Evolutionary conservation across 2,113 vertebrate genomes (phyloP).

Genomic region (Nematolebias whitei): DNA sequence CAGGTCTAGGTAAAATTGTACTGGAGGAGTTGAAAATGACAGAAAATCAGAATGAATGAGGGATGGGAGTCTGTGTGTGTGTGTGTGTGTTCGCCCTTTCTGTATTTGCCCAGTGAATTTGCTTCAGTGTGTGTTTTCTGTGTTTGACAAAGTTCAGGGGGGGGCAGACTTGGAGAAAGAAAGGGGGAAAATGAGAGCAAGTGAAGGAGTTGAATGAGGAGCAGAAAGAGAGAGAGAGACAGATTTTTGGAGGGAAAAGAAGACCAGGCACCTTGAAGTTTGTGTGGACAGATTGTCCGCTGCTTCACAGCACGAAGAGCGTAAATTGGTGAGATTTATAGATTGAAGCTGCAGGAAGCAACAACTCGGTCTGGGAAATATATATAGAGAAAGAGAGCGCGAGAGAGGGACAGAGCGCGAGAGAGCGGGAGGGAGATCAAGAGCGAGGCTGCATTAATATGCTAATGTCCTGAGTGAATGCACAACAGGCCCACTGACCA

Average conservation of each 20-base stretch:
- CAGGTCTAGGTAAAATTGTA: constrained; percentile 45
- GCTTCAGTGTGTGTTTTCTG: constrained; percentile 58
- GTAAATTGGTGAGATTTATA: constrained; percentile 71
- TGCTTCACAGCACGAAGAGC: constrained; percentile 51
- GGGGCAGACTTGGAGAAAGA: constrained; percentile 57
- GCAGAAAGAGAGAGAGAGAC: constrained; percentile 37
- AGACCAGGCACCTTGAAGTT: constrained; percentile 39
- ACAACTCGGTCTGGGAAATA: constrained; percentile 63
- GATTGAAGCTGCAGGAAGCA: constrained; percentile 68
- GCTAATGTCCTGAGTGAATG: constrained; percentile 80
- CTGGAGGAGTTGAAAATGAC: constrained; percentile 75
- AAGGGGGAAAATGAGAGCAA: constrained; percentile 61
- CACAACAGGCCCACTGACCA: constrained; percentile 84
- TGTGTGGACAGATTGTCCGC: constrained; percentile 38
- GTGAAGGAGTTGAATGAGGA: constrained; percentile 60
- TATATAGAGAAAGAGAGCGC: constrained; percentile 53
- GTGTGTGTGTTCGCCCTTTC: constrained; percentile 16
- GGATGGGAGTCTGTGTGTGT: constrained; percentile 21
- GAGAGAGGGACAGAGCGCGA: constrained; percentile 45
- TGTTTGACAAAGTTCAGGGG: constrained; percentile 66
- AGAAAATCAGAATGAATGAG: constrained; percentile 48
- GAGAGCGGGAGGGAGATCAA: constrained; percentile 70
- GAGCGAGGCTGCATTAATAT: constrained; percentile 81
- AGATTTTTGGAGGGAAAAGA: constrained; percentile 65
- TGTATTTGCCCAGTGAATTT: constrained; percentile 55